A percentile compares a stretch with the other conserved stretches of the same genome.
These are phyloP conservation scores for Coenonympha arcania DNA, from an alignment of 2,888 invertebrate species.

Conservation along the genomic window DNA sequence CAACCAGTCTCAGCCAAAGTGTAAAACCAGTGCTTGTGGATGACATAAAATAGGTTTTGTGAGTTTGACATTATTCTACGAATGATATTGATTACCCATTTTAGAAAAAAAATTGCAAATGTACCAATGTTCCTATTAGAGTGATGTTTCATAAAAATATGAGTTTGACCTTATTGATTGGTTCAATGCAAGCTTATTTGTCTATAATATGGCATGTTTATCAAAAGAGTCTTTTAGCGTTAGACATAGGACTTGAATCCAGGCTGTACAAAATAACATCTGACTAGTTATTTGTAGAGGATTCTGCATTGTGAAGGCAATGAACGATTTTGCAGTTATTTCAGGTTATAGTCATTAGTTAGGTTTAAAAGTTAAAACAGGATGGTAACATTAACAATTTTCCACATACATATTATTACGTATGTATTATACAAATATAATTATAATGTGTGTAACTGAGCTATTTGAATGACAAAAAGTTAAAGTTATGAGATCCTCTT, in stretches of 20 bases:
- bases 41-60: too few species aligned
- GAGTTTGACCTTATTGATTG: background rate
- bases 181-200: conserved; percentile 1
- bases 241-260: conserved; percentile 69
- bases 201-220: background rate
- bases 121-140: background rate
- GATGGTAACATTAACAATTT: conserved; percentile 46
- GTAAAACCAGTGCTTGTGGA: too few species aligned
- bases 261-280: conserved; percentile 68
- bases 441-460: conserved; percentile 4
- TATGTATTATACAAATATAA: background rate
- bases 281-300: conserved; percentile 69
- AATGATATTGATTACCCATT: background rate
- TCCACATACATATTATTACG: conserved; percentile 23
- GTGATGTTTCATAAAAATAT: background rate
- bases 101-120: background rate
- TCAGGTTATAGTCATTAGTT: conserved; percentile 63
- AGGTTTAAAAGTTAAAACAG: too few species aligned
- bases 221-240: conserved; percentile 58
- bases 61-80: background rate
- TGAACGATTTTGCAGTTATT: conserved; percentile 62
- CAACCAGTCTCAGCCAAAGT: too few species aligned
- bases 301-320: conserved; percentile 66
- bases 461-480: conserved; percentile 10
- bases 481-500: conserved; percentile 27